phyloP scores from a whole-genome alignment of 1,140 invertebrate genomes.

The Trichomalopsis sarcophagae region DNA sequence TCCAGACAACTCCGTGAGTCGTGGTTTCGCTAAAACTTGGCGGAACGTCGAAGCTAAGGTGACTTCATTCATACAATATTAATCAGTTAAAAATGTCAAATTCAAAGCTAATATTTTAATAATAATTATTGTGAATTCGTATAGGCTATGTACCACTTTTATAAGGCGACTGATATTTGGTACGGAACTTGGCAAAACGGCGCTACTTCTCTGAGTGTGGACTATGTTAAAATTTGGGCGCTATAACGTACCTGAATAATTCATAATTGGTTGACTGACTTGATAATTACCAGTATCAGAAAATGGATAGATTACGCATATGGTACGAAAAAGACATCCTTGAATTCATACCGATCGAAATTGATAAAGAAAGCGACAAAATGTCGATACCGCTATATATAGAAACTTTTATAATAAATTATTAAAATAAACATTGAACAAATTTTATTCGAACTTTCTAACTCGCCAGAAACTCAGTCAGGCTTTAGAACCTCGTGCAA shows the following conservation, averaged over 20 bases:
- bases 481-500: too few relatives aligned
- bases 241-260: constrained; percentile 65
- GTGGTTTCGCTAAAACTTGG: constrained; percentile 81
- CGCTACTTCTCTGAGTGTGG: constrained; percentile 76
- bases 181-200: constrained; percentile 77
- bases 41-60: constrained; percentile 74
- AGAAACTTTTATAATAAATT: too few relatives aligned
- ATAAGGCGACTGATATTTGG: constrained; percentile 75
- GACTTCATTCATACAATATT: background rate
- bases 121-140: background rate
- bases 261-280: too few relatives aligned
- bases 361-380: too few relatives aligned
- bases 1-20: constrained; percentile 74
- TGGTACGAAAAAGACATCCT: too few relatives aligned
- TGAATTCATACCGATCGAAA: too few relatives aligned
- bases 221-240: constrained; percentile 79
- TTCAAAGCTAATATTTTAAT: background rate
- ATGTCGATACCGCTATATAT: too few relatives aligned
- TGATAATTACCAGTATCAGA: too few relatives aligned
- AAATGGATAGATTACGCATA: too few relatives aligned
- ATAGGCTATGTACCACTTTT: constrained; percentile 75
- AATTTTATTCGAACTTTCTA: too few relatives aligned
- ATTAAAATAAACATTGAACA: too few relatives aligned
- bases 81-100: background rate
- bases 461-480: too few relatives aligned